Evolutionary conservation across 2,888 invertebrate species (phyloP).

Genomic region (Chironomus tentans): DNA sequence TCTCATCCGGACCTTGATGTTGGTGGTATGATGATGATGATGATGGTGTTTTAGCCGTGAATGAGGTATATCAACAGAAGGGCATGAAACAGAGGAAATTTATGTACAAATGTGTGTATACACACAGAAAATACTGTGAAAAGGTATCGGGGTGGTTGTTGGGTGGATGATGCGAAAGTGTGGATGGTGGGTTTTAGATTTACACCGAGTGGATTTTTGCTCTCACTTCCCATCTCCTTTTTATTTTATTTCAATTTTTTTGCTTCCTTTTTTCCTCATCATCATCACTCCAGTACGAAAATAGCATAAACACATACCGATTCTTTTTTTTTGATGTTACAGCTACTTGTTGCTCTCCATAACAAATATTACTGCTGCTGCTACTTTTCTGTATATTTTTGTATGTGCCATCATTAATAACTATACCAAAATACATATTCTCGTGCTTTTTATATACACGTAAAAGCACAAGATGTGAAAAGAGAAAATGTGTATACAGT

Average conservation of each 20-base stretch:
- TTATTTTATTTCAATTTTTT: neutral
- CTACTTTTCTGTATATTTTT: neutral
- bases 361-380: neutral
- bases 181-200: neutral
- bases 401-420: slow-evolving; percentile 24
- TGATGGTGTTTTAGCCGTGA: neutral
- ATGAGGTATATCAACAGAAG: neutral
- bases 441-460: neutral
- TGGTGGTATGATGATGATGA: no score
- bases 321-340: slow-evolving; percentile 14
- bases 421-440: neutral
- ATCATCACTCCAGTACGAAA: neutral
- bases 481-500: neutral
- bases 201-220: neutral
- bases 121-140: neutral
- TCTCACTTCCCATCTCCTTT: neutral
- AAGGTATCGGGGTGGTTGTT: neutral
- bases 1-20: no score
- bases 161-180: neutral
- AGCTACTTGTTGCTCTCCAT: slow-evolving; percentile 27
- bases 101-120: neutral
- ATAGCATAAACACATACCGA: slow-evolving; percentile 19
- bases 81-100: neutral
- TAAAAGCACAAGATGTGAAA: neutral
- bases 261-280: neutral